phyloP scores from a whole-genome alignment of 1,140 invertebrate species.

The Bathynomus jamesi region DNA sequence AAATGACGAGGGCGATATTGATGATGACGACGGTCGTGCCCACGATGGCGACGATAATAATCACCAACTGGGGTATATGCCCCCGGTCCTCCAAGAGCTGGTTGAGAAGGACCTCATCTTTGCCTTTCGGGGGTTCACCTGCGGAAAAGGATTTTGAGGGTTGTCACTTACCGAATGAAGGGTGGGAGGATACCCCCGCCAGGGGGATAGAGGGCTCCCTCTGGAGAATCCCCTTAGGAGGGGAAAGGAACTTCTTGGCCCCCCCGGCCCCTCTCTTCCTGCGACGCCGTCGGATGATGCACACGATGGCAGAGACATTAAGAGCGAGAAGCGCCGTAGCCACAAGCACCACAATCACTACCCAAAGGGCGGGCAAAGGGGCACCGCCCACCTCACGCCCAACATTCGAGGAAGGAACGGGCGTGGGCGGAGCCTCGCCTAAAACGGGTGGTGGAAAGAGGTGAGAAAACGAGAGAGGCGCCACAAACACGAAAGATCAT shows the following conservation, averaged over 20 bases:
- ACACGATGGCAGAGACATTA: constrained; percentile 77
- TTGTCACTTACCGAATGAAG: constrained; percentile 11
- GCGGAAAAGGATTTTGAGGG: constrained; percentile 31
- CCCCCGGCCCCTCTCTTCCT: constrained; percentile 22
- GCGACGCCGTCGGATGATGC: constrained; percentile 67
- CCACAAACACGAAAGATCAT: constrained; percentile 12
- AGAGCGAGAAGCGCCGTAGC: constrained; percentile 62
- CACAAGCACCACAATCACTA: constrained; percentile 62
- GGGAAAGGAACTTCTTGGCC: not conserved
- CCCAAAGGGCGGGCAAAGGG: constrained; percentile 56
- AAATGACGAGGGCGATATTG: constrained; percentile 72
- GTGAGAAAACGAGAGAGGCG: constrained; percentile 18
- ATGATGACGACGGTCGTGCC: constrained; percentile 67
- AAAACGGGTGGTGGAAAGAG: constrained; percentile 15
- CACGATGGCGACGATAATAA: constrained; percentile 69
- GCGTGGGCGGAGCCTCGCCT: constrained; percentile 35
- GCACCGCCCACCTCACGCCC: constrained; percentile 35
- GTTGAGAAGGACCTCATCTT: constrained; percentile 49
- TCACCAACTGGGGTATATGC: constrained; percentile 65
- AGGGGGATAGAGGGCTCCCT: constrained; percentile 8
- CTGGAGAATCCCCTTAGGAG: not conserved
- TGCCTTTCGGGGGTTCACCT: constrained; percentile 46
- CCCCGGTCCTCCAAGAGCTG: constrained; percentile 57
- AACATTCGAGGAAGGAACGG: constrained; percentile 45
- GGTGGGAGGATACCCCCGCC: constrained; percentile 6